Conservation (phyloP, 2,113 vertebrate genomes). For the Macquaria ambigua region DNA sequence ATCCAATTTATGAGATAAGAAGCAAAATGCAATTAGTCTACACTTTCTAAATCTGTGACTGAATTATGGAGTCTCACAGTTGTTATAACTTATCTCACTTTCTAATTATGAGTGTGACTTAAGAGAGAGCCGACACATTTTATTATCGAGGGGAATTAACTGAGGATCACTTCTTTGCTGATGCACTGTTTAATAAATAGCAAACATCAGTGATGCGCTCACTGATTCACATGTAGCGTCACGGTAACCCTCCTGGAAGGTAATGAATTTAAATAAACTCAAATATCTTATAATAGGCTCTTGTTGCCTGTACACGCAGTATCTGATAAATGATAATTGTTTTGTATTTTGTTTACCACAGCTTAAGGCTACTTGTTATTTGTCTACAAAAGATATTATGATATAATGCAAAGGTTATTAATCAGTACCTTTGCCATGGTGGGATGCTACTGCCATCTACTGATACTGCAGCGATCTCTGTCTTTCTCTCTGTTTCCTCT, state of each 20-base stretch:
- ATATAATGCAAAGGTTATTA: conserved; percentile 37
- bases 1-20: conserved; percentile 76
- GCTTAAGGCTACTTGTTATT: conserved; percentile 50
- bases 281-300: conserved; percentile 43
- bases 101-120: conserved; percentile 64
- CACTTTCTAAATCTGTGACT: conserved; percentile 67
- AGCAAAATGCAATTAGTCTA: conserved; percentile 74
- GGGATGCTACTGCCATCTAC: conserved; percentile 81
- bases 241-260: not conserved
- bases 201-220: conserved; percentile 40
- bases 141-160: conserved; percentile 40
- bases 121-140: conserved; percentile 32
- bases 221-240: conserved; percentile 20
- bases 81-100: conserved; percentile 60
- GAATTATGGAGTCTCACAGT: conserved; percentile 59
- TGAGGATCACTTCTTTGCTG: conserved; percentile 29
- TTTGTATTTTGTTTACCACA: conserved; percentile 54
- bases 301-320: conserved; percentile 16
- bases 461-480: conserved; percentile 39
- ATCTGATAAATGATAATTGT: conserved; percentile 59
- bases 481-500: not conserved
- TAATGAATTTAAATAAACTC: conserved; percentile 49
- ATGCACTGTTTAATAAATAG: conserved; percentile 47
- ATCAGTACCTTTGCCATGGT: conserved; percentile 37
- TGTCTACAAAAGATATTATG: conserved; percentile 30